Conservation (phyloP, 2,113 vertebrate genomes). For the Edolisoma coerulescens region DNA sequence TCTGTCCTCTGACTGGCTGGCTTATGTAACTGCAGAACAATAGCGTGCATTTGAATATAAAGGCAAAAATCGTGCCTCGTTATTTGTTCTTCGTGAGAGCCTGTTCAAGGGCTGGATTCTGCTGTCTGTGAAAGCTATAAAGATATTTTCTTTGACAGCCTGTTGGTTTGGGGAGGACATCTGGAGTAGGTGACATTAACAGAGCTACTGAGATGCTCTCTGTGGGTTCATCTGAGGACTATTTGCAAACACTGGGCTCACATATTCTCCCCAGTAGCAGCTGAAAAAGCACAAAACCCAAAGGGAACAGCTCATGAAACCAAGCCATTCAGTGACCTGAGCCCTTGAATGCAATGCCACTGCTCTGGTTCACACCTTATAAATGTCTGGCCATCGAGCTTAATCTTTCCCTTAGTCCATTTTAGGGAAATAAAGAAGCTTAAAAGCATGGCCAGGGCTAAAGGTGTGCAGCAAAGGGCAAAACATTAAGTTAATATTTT, state of each 20-base stretch:
- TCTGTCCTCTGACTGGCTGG: conserved; percentile 50
- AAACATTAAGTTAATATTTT: neutral
- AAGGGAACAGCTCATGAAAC: neutral
- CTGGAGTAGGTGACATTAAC: conserved; percentile 4
- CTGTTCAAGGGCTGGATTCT: neutral
- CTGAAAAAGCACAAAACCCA: neutral
- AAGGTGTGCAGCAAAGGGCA: neutral
- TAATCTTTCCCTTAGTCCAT: neutral
- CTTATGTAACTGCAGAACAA: conserved; percentile 64
- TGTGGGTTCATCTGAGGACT: conserved; percentile 16
- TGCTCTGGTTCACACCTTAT: neutral
- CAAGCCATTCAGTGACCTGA: neutral
- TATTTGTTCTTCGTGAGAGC: neutral
- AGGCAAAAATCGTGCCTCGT: neutral
- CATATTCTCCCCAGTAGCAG: neutral
- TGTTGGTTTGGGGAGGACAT: neutral
- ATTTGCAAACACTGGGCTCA: neutral
- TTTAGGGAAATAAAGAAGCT: neutral
- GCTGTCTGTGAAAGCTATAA: neutral
- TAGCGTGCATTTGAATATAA: conserved; percentile 46
- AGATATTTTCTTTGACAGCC: conserved; percentile 15
- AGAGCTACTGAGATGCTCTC: neutral
- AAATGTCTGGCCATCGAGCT: accelerated
- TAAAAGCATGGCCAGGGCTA: neutral
- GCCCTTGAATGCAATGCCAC: neutral